phyloP scores from a whole-genome alignment of 2,797 vertebrate genomes.

The Falco concolor region DNA sequence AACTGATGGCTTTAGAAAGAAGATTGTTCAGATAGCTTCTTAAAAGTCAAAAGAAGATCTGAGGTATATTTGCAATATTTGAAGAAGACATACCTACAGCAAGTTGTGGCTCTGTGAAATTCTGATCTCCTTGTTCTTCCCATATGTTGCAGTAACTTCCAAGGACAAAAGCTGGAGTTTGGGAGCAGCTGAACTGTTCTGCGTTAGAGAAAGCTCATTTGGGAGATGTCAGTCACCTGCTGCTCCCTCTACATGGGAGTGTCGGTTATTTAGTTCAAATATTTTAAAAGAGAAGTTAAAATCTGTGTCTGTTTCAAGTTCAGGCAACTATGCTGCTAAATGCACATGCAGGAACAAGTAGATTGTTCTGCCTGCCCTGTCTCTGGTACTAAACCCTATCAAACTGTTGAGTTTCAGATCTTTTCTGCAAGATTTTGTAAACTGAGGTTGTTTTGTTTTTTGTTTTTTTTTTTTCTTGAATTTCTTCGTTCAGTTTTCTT shows the following conservation, averaged over 20 bases:
- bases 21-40: constrained; percentile 7
- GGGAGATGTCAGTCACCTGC: not conserved
- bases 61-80: constrained; percentile 3
- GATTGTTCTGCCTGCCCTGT: not conserved
- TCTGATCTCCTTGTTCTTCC: not conserved
- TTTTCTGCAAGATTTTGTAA: not conserved
- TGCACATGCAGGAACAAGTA: not conserved
- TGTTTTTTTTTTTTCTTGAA: not conserved
- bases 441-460: not conserved
- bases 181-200: not conserved
- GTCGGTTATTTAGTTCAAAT: not conserved
- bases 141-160: not conserved
- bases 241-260: accelerated
- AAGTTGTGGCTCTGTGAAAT: not conserved
- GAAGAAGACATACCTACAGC: not conserved
- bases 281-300: not conserved
- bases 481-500: not conserved
- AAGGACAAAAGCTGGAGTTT: not conserved
- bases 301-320: not conserved
- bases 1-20: constrained; percentile 42
- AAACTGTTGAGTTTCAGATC: not conserved
- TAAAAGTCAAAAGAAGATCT: constrained; percentile 53
- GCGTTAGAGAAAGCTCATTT: not conserved
- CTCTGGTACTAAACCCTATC: not conserved
- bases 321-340: not conserved